phyloP scores from a whole-genome alignment of 2,888 invertebrate genomes.

The Dromius quadrimaculatus region DNA sequence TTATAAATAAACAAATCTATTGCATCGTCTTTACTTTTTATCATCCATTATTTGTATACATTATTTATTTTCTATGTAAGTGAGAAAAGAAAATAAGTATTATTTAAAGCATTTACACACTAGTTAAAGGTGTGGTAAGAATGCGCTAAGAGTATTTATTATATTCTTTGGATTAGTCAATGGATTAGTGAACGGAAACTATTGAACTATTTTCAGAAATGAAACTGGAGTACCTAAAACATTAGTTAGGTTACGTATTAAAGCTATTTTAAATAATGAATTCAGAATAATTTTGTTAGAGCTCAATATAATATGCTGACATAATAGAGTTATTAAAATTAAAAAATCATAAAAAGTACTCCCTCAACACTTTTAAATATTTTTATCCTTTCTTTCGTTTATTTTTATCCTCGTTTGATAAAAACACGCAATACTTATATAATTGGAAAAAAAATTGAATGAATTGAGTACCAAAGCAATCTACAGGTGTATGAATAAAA shows the following conservation, averaged over 20 bases:
- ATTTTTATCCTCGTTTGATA: no score
- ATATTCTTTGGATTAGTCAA: not conserved
- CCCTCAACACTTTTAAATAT: not conserved
- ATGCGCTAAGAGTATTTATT: constrained; percentile 1
- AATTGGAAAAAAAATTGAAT: no score
- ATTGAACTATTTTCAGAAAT: constrained; percentile 19
- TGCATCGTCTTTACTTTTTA: not conserved
- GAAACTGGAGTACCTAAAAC: not conserved
- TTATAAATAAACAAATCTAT: not conserved
- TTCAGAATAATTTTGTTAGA: no score
- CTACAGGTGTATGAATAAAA: constrained; percentile 34
- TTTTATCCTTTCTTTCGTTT: no score
- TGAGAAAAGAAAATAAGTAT: not conserved
- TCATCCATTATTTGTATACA: not conserved
- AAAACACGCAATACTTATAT: not conserved
- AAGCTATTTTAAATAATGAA: constrained; percentile 6
- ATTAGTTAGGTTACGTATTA: not conserved
- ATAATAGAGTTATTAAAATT: no score
- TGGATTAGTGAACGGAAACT: constrained; percentile 1
- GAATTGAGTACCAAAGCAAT: no score
- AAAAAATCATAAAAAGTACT: constrained; percentile 3
- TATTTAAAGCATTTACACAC: constrained; percentile 4
- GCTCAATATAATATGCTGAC: no score
- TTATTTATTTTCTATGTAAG: not conserved
- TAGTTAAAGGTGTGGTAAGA: constrained; percentile 16